A percentile compares a stretch with the other conserved stretches of the same genome.
Conservation (phyloP, 1,140 invertebrate species). For the Brachionus manjavacas region DNA sequence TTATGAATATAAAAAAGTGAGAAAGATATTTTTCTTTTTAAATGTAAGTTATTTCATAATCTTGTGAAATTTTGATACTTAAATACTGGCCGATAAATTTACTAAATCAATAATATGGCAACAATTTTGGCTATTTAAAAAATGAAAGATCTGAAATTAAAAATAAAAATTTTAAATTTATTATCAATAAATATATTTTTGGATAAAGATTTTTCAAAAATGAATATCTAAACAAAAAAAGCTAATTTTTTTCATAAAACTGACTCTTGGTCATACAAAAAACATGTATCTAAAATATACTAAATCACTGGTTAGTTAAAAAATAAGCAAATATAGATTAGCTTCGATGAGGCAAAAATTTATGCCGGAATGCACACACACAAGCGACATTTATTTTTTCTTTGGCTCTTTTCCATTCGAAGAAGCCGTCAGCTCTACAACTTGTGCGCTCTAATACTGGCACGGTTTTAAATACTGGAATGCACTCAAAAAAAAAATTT, state of each 20-base stretch:
- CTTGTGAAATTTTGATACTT: no score
- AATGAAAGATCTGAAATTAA: neutral
- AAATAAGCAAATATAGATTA: neutral
- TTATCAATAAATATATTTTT: no score
- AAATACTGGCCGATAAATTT: no score
- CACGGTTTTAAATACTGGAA: neutral
- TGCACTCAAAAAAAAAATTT: neutral
- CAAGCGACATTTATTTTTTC: conserved; percentile 5
- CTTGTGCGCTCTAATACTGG: neutral
- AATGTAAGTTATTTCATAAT: no score
- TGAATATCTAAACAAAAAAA: neutral
- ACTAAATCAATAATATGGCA: no score
- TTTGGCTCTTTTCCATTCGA: neutral
- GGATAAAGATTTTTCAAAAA: no score
- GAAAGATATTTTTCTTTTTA: no score
- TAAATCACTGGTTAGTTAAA: neutral
- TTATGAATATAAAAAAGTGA: no score
- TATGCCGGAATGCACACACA: neutral
- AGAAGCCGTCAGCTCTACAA: neutral
- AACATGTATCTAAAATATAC: neutral
- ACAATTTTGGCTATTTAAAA: neutral
- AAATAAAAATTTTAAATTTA: neutral
- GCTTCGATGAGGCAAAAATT: neutral
- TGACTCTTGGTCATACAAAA: neutral
- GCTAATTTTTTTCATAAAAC: neutral